phyloP scores from a whole-genome alignment of 2,797 vertebrate genomes.

The Hyperoplus immaculatus region DNA sequence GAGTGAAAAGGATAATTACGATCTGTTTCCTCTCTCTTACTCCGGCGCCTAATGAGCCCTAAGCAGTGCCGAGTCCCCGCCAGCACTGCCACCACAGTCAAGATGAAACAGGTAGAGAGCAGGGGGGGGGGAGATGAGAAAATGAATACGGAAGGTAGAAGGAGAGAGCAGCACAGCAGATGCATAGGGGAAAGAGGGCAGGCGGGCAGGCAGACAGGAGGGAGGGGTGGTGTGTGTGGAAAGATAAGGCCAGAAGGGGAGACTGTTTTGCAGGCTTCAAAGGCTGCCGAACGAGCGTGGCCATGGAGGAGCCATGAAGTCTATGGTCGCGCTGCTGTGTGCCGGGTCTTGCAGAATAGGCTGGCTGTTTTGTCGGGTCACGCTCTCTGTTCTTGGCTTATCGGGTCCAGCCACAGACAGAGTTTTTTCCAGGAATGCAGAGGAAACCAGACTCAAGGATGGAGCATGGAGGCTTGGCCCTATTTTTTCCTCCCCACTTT shows the following conservation, averaged over 20 bases:
- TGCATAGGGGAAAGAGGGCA: constrained; percentile 60
- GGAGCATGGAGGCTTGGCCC: constrained; percentile 64
- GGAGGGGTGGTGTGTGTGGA: constrained; percentile 60
- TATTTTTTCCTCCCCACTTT: constrained; percentile 56
- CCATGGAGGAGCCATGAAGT: constrained; percentile 76
- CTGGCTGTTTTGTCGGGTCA: constrained; percentile 71
- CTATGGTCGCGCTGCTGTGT: constrained; percentile 55
- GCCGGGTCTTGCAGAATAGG: constrained; percentile 64
- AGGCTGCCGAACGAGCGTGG: constrained; percentile 69
- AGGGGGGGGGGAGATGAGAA: constrained; percentile 49
- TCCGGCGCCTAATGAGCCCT: constrained; percentile 80
- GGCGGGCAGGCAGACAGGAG: constrained; percentile 47
- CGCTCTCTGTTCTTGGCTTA: constrained; percentile 79
- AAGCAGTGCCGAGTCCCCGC: constrained; percentile 76
- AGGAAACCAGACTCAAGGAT: constrained; percentile 50
- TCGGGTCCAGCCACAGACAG: constrained; percentile 80
- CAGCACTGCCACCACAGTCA: constrained; percentile 70
- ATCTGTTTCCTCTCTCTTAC: constrained; percentile 80
- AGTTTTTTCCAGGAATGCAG: constrained; percentile 75
- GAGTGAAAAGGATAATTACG: constrained; percentile 83
- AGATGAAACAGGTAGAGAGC: constrained; percentile 81
- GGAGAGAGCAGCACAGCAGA: constrained; percentile 61
- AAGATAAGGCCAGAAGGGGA: constrained; percentile 74
- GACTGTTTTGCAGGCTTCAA: constrained; percentile 77
- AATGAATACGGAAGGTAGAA: constrained; percentile 45